phyloP scores from a whole-genome alignment of 2,797 vertebrate genomes.

The Acridotheres tristis region DNA sequence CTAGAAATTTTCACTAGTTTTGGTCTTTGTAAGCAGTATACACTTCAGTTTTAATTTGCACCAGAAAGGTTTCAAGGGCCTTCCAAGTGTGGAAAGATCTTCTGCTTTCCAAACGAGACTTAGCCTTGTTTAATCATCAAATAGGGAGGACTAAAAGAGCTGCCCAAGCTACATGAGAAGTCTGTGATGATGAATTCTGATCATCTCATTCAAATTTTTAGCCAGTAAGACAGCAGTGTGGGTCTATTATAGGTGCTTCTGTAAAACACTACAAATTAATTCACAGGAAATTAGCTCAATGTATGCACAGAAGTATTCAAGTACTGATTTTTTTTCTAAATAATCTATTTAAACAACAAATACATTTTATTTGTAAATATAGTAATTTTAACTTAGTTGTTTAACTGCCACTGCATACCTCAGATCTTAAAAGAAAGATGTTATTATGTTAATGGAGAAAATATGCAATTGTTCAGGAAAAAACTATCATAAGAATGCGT shows the following conservation, averaged over 20 bases:
- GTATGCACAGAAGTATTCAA: neutral
- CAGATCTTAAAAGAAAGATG: neutral
- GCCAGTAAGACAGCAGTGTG: neutral
- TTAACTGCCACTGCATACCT: neutral
- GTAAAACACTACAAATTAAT: neutral
- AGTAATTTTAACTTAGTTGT: neutral
- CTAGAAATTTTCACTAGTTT: neutral
- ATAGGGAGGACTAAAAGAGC: neutral
- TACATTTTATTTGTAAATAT: neutral
- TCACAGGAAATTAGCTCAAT: neutral
- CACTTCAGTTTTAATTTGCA: neutral
- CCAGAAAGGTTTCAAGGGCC: neutral
- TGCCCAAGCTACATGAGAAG: neutral
- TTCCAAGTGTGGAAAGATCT: neutral
- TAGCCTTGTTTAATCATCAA: neutral
- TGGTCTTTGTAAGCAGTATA: neutral
- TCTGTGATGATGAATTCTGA: neutral
- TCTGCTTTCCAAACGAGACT: neutral
- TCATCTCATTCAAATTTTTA: neutral
- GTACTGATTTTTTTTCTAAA: neutral
- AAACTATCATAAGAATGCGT: neutral
- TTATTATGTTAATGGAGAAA: neutral
- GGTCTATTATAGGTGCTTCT: neutral
- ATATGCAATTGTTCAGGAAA: neutral
- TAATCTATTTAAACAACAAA: neutral